A percentile compares a stretch with the other conserved stretches of the same genome.
These are phyloP conservation scores for Monochamus alternatus DNA, from an alignment of 2,888 invertebrate species.

Conservation along the genomic window DNA sequence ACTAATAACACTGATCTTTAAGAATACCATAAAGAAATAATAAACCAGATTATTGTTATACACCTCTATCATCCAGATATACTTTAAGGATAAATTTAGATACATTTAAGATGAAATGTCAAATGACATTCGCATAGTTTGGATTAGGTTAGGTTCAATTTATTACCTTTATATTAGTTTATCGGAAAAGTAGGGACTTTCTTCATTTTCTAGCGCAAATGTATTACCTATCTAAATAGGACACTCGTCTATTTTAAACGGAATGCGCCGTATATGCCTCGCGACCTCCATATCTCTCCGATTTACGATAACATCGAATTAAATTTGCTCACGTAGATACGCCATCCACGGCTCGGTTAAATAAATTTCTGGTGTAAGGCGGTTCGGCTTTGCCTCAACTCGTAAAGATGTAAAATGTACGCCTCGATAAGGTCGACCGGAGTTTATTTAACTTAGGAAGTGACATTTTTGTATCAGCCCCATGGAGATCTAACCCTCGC, in stretches of 20 bases:
- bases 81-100: too few species aligned
- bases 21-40: neutral
- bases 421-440: neutral
- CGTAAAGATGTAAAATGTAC: conserved; percentile 8
- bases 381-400: neutral
- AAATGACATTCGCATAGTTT: too few species aligned
- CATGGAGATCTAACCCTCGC: neutral
- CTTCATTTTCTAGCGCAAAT: too few species aligned
- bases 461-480: neutral
- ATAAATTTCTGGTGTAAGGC: neutral
- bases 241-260: neutral
- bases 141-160: too few species aligned
- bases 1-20: neutral
- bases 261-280: neutral
- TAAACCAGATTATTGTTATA: too few species aligned
- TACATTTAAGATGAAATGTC: too few species aligned
- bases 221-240: too few species aligned
- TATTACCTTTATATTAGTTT: too few species aligned
- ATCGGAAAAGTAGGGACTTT: too few species aligned
- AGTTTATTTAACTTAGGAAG: neutral
- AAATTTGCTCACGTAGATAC: conserved; percentile 14
- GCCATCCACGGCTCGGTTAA: conserved; percentile 2
- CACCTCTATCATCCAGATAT: too few species aligned
- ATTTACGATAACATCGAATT: neutral
- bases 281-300: neutral